Base-by-base conservation (phyloP, 1,140 invertebrate genomes). In the Meloidogyne floridensis region DNA sequence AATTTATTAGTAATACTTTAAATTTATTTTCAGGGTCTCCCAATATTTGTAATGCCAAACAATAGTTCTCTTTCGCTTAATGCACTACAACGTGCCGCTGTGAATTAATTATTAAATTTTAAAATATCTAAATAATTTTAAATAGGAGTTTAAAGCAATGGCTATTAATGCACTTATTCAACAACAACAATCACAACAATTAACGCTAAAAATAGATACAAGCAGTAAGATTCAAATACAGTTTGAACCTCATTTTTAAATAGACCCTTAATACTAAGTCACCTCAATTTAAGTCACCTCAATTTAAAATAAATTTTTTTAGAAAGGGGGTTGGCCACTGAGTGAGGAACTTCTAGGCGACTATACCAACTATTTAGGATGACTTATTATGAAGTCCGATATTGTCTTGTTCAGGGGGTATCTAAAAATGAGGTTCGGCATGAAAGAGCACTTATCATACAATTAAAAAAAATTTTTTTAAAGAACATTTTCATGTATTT, bases 401-500 rank as follows among this genome's bases (percentile, higher is more conserved):
- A 20, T n/a, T n/a, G n/a, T n/a, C n/a, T n/a, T n/a, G n/a, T n/a
- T n/a, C n/a, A n/a, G n/a, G n/a, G n/a, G n/a, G n/a, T n/a, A n/a
- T n/a, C n/a, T n/a, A n/a, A n/a, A n/a, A n/a, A n/a, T n/a, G n/a
- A n/a, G n/a, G n/a, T n/a, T n/a, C n/a, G n/a, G n/a, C n/a, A n/a
- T n/a, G n/a, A n/a, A n/a, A n/a, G n/a, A n/a, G n/a, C n/a, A n/a
- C n/a, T n/a, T 1, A 20, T 20, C 20, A 0, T 1, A 0, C 20
- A 20, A 20, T 20, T 20, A 20, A 20, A 20, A 20, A 20, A 20
- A 20, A 20, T 20, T 32, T 2, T 32, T 32, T 32, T 32, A 32
- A 32, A 91, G 90, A 96, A 90, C 95, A 97, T 91, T 95, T 96
- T 92, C 96, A 98, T 92, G 97, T 98, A 93, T 99, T 98, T 91